phyloP scores from a whole-genome alignment of 2,113 vertebrate species.

The Nesoenas mayeri region DNA sequence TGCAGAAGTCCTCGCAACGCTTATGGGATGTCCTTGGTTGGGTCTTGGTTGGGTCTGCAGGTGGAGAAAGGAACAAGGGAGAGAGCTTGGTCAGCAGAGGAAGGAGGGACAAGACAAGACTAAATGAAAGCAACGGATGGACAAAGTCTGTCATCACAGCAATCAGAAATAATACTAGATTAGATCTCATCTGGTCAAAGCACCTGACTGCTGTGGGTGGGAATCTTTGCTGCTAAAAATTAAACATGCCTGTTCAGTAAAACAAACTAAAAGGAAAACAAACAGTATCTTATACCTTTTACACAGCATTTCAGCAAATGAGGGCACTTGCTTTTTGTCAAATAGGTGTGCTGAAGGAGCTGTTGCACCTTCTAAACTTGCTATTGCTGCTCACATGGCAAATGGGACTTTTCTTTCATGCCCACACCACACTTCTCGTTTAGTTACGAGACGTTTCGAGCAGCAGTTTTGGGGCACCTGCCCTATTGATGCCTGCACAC shows the following conservation, averaged over 20 bases:
- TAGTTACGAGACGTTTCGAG: background rate
- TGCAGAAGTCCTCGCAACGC: background rate
- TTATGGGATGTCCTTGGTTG: accelerated
- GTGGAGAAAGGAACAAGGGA: background rate
- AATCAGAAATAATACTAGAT: background rate
- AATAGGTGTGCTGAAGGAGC: accelerated
- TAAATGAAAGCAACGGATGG: background rate
- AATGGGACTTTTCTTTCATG: too few species aligned
- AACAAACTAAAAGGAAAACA: background rate
- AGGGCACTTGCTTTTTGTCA: background rate
- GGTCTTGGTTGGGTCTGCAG: background rate
- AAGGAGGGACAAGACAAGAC: background rate
- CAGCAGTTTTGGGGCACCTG: background rate
- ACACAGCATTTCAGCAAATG: accelerated
- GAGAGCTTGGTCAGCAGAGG: background rate
- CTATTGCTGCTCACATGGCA: background rate
- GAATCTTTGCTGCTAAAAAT: background rate
- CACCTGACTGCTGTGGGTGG: background rate
- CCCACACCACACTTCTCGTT: background rate
- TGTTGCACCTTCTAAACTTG: background rate
- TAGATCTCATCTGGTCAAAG: background rate
- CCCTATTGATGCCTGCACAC: accelerated
- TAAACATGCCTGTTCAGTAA: background rate
- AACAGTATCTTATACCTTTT: background rate
- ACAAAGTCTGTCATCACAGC: background rate